Percentiles rank a stretch among this genome's conserved stretches.
phyloP scores from a whole-genome alignment of 2,888 invertebrate genomes.

The Uloborus plumipes region DNA sequence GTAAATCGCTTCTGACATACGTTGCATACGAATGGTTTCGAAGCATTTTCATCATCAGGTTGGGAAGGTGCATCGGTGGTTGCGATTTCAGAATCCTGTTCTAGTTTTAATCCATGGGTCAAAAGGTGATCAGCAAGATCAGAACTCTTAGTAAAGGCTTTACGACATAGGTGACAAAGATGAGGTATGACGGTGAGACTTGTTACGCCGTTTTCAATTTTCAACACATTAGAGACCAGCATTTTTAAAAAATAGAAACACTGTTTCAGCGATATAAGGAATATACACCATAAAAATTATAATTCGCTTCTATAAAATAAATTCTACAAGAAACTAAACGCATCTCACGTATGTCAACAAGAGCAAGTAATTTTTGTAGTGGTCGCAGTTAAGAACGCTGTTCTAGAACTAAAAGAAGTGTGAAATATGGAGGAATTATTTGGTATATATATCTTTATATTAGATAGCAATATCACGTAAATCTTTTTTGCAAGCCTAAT shows the following conservation, averaged over 20 bases:
- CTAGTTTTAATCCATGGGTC: constrained; percentile 27
- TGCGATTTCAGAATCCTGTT: neutral
- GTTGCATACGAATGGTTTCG: constrained; percentile 33
- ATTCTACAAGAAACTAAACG: too few species aligned
- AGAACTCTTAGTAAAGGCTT: constrained; percentile 47
- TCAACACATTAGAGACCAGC: constrained; percentile 45
- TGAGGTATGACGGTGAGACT: constrained; percentile 54
- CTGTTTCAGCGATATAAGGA: too few species aligned
- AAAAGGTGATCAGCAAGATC: constrained; percentile 44
- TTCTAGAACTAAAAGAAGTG: too few species aligned
- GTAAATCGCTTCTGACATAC: constrained; percentile 42
- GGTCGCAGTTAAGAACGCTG: too few species aligned
- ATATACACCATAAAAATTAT: too few species aligned
- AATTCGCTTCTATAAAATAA: too few species aligned
- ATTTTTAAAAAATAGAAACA: constrained; percentile 9
- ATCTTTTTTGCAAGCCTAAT: too few species aligned
- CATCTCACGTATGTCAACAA: too few species aligned
- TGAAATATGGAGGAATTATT: too few species aligned
- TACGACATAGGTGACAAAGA: constrained; percentile 51
- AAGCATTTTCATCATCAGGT: constrained; percentile 8
- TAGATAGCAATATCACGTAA: too few species aligned
- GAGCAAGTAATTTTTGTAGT: too few species aligned
- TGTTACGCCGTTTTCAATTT: constrained; percentile 46
- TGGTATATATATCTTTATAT: too few species aligned
- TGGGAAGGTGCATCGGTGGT: neutral